Evolutionary conservation across 2,113 vertebrate genomes (phyloP), one percentile per base, ranked within the genome.

Genomic region (Aegithalos caudatus): DNA sequence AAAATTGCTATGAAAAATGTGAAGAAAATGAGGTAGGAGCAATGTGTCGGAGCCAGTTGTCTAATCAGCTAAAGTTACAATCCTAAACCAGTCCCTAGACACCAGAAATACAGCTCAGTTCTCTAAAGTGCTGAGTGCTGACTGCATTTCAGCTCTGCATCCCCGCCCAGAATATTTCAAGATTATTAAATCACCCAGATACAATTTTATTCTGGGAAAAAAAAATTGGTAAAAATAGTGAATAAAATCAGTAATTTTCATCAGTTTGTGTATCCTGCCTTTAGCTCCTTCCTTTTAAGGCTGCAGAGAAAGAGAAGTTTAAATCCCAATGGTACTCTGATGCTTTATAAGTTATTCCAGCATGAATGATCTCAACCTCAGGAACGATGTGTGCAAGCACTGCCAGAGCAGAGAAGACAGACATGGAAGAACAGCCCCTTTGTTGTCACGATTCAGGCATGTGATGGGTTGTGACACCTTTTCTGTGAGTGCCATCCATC

Each of bases 241-340:
- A 95, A 67, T 60, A 92, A 96, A 93, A 93, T 78, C 67, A 71
- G 67, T 74, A 86, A 67, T 90, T 88, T 95, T 94, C 90, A 95
- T 71, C 92, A 48, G 64, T 83, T 73, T 95, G 81, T 93, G 76
- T 90, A 92, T 71, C 76, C 88, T 93, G 79, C 70, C 80, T 84
- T 88, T 64, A 79, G 72, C 57, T 87, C 86, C 95, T 96, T 96
- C 88, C 92, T 95, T 94, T 93, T 93, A 96, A 95, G 88, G 85
- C 38, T 81, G 47, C 42, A 74, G 64, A 91, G 42, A 48, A 73
- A 64, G 51, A 74, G 33, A 78, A 94, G 40, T 86, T 92, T 66
- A 90, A 93, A 88, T 96, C 93, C 92, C 88, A 53, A 3, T 1
- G 45, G 90, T 62, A 50, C 44, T 3, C 17, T 35, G 70, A 91